phyloP scores from a whole-genome alignment of 2,888 invertebrate genomes.

The Eubasilissa splendida region DNA sequence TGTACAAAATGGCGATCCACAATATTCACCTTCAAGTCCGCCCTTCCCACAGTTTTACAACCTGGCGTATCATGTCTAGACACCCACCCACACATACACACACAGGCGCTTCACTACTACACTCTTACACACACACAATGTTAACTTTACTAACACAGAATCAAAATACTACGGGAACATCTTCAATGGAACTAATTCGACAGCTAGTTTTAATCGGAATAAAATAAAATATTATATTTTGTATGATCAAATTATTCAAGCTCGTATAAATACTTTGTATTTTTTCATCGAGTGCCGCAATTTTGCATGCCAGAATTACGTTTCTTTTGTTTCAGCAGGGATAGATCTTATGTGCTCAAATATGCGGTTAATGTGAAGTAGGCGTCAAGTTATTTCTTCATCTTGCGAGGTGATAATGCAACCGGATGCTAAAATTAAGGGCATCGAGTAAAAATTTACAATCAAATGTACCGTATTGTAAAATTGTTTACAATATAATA shows the following conservation, averaged over 20 bases:
- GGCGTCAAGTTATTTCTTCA: conserved; percentile 28
- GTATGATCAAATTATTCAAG: not conserved
- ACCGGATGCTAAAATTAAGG: not conserved
- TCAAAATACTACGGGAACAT: conserved; percentile 9
- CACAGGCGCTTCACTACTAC: not conserved
- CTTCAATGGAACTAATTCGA: not conserved
- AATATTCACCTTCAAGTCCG: not conserved
- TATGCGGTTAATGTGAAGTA: conserved; percentile 33
- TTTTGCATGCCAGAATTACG: not conserved
- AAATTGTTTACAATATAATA: not conserved
- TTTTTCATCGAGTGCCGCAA: not conserved
- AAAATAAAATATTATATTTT: not conserved
- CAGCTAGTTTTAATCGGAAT: not conserved
- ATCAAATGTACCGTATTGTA: not conserved
- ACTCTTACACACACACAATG: not conserved
- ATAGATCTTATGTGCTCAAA: conserved; percentile 27
- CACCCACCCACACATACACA: conserved; percentile 7
- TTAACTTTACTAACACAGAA: not conserved
- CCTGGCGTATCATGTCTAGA: conserved; percentile 17
- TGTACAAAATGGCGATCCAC: too few species aligned
- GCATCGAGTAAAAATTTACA: not conserved
- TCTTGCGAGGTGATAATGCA: not conserved
- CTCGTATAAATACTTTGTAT: not conserved
- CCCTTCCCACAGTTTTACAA: not conserved
- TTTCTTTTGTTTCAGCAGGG: conserved; percentile 3